These are phyloP conservation scores for Crotalus tigris DNA, from an alignment of 2,113 vertebrate genomes.

Conservation along the genomic window DNA sequence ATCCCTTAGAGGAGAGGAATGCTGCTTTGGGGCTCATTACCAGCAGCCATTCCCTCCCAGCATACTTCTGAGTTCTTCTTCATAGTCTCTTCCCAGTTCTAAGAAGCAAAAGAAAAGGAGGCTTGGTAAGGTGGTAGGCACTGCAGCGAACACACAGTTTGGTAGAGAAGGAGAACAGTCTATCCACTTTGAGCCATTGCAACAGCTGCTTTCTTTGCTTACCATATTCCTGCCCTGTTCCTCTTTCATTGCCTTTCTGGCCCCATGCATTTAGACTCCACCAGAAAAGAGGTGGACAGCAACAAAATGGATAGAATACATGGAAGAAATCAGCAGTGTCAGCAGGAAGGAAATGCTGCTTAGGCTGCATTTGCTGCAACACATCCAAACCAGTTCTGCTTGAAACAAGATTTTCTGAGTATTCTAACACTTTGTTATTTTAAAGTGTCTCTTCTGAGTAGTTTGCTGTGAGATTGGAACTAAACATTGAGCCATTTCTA, in stretches of 20 bases:
- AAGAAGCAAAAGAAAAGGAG: background rate
- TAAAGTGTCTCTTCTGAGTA: background rate
- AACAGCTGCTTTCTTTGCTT: background rate
- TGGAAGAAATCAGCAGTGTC: background rate
- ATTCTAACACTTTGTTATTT: background rate
- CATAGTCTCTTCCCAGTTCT: background rate
- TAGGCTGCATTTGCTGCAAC: background rate
- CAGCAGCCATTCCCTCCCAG: background rate
- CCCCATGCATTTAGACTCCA: background rate
- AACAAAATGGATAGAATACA: background rate
- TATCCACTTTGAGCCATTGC: background rate
- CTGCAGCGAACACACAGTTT: background rate
- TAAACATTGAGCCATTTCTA: background rate
- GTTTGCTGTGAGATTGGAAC: background rate
- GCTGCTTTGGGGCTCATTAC: background rate
- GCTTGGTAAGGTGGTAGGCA: background rate
- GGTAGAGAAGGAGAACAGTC: background rate
- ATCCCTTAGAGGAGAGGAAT: background rate
- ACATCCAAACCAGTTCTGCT: background rate
- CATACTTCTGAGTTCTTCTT: background rate
- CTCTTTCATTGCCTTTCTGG: background rate
- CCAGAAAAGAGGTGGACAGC: background rate
- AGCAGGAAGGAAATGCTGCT: background rate
- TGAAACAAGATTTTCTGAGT: background rate
- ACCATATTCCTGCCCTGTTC: background rate